phyloP scores from a whole-genome alignment of 2,888 invertebrate species.

The Fabriciana adippe region DNA sequence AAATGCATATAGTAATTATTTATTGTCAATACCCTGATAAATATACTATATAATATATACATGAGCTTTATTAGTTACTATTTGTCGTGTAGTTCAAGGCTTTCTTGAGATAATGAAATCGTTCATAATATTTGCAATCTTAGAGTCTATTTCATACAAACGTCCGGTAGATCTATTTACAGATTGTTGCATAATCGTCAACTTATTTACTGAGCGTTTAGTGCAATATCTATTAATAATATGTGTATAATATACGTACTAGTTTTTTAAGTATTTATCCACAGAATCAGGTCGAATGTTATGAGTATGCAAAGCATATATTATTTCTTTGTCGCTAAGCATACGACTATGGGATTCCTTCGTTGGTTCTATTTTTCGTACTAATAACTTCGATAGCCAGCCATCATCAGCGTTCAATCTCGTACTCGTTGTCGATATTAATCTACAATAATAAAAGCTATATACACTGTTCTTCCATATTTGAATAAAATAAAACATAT shows the following conservation, averaged over 20 bases:
- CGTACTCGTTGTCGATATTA: constrained; percentile 66
- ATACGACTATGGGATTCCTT: constrained; percentile 98
- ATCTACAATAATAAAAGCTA: constrained; percentile 55
- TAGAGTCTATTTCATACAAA: constrained; percentile 12
- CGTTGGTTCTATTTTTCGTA: constrained; percentile 95
- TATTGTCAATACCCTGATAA: too few relatives aligned
- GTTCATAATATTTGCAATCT: constrained; percentile 7
- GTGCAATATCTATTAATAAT: constrained; percentile 22
- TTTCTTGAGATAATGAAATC: constrained; percentile 45
- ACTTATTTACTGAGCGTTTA: constrained; percentile 38
- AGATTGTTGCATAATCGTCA: constrained; percentile 70
- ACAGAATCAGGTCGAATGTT: constrained; percentile 95
- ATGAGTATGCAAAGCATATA: constrained; percentile 97
- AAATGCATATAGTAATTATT: too few relatives aligned
- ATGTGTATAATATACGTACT: constrained; percentile 85
- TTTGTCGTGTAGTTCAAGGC: constrained; percentile 49
- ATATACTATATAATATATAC: not conserved
- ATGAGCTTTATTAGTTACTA: not conserved
- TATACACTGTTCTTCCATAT: constrained; percentile 48
- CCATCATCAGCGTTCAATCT: constrained; percentile 84
- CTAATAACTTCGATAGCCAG: constrained; percentile 94
- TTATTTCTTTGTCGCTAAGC: constrained; percentile 97
- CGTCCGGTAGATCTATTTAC: constrained; percentile 57
- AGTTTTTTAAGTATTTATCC: constrained; percentile 93
- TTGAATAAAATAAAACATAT: constrained; percentile 45